Percentiles rank a stretch among this genome's conserved stretches.
These are phyloP conservation scores for Dendronephthya gigantea DNA, from an alignment of 64 coral and sea anemone genomes.

Conservation along the genomic window DNA sequence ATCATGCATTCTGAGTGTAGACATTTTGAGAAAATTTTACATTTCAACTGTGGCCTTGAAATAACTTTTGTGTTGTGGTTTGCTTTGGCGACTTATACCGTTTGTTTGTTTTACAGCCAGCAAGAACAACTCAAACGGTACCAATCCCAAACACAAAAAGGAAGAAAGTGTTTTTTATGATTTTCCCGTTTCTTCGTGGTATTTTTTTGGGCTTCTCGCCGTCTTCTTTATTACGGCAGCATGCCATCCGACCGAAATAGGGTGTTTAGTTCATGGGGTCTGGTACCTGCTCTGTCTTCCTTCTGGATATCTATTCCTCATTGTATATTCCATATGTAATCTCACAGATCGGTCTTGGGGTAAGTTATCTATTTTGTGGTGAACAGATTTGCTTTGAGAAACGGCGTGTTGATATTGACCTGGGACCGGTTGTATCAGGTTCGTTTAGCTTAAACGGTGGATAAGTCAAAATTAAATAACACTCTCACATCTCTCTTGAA, in stretches of 20 bases:
- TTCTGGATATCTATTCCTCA: constrained; percentile 79
- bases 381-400: neutral
- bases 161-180: neutral
- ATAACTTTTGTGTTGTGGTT: no score
- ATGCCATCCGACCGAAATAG: constrained; percentile 55
- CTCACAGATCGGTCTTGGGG: constrained; percentile 90
- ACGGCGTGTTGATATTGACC: no score
- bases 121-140: neutral
- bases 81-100: no score
- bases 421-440: no score
- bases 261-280: constrained; percentile 56
- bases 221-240: constrained; percentile 53
- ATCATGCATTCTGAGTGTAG: no score
- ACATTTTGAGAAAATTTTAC: no score
- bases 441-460: no score
- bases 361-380: constrained; percentile 18
- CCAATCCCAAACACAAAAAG: neutral
- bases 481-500: no score
- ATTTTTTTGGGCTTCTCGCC: constrained; percentile 44
- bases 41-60: no score
- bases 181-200: constrained; percentile 44
- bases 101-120: neutral
- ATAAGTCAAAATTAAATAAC: no score
- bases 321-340: constrained; percentile 80
- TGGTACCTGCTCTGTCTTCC: constrained; percentile 85